phyloP scores from a whole-genome alignment of 2,113 vertebrate species.

The Nibea coibor region DNA sequence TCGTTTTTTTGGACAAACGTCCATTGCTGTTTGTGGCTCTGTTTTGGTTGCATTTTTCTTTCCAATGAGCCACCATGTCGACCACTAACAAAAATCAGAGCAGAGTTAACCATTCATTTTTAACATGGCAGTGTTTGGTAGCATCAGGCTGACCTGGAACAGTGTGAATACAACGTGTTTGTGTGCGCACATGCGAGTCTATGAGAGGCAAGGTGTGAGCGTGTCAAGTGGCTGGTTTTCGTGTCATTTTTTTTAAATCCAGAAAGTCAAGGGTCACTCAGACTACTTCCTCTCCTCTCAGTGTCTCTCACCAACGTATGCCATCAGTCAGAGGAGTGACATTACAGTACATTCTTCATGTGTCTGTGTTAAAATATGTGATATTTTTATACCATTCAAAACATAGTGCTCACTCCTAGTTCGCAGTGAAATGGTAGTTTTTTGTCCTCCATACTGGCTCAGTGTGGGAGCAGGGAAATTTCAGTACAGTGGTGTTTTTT shows the following conservation, averaged over 20 bases:
- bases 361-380: constrained; percentile 59
- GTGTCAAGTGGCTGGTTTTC: constrained; percentile 59
- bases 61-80: constrained; percentile 14
- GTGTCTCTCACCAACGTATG: constrained; percentile 19
- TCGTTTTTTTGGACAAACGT: constrained; percentile 7
- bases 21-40: constrained; percentile 14
- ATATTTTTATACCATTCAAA: constrained; percentile 23
- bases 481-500: constrained; percentile 27
- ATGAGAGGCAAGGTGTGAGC: constrained; percentile 46
- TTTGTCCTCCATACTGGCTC: constrained; percentile 65
- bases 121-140: constrained; percentile 76
- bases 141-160: constrained; percentile 44
- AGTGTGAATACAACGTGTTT: constrained; percentile 38
- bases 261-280: constrained; percentile 25
- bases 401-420: constrained; percentile 40
- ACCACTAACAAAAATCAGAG: constrained; percentile 20
- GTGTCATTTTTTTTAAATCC: constrained; percentile 29
- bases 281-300: constrained; percentile 20
- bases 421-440: constrained; percentile 21
- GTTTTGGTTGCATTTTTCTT: constrained; percentile 33
- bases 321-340: constrained; percentile 35
- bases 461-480: constrained; percentile 61
- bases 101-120: constrained; percentile 41
- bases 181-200: constrained; percentile 53
- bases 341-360: constrained; percentile 76